phyloP scores from a whole-genome alignment of 2,797 vertebrate genomes.

The Cetoscarus ocellatus region DNA sequence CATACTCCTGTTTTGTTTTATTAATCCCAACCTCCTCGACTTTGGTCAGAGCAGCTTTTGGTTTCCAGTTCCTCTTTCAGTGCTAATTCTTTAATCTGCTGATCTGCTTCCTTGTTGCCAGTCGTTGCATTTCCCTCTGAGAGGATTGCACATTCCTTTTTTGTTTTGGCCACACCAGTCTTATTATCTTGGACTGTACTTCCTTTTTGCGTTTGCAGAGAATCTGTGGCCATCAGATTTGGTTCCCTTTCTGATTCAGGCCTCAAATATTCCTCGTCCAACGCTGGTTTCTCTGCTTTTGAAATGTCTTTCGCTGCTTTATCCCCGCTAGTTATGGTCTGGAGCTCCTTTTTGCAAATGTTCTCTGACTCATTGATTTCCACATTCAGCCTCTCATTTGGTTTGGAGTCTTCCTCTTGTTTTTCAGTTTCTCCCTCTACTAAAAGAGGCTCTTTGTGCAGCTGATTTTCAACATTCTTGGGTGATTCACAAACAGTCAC shows the following conservation, averaged over 20 bases:
- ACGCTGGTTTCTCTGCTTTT: slow-evolving; percentile 32
- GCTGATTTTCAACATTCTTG: slow-evolving; percentile 67
- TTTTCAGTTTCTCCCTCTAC: slow-evolving; percentile 24
- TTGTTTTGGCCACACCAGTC: slow-evolving; percentile 3
- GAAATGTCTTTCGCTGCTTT: slow-evolving; percentile 19
- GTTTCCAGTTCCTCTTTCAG: slow-evolving; percentile 20
- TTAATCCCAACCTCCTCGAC: slow-evolving; percentile 1
- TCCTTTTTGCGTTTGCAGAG: slow-evolving; percentile 8
- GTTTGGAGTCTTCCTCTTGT: slow-evolving; percentile 42
- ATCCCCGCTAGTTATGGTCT: slow-evolving; percentile 11
- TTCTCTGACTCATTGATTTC: slow-evolving; percentile 48
- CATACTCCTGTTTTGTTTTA: slow-evolving; percentile 9
- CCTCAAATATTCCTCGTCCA: slow-evolving; percentile 31
- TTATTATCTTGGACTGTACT: slow-evolving; percentile 13
- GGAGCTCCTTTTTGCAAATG: slow-evolving; percentile 34
- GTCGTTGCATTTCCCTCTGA: slow-evolving; percentile 31
- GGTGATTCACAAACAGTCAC: slow-evolving; percentile 54
- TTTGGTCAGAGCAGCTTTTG: slow-evolving; percentile 17
- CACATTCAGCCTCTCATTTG: slow-evolving; percentile 49
- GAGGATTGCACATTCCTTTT: slow-evolving; percentile 9
- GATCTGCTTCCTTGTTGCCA: not conserved
- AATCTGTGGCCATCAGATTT: slow-evolving; percentile 1
- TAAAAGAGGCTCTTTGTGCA: slow-evolving; percentile 72
- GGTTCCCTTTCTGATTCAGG: slow-evolving; percentile 29
- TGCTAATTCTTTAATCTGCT: slow-evolving; percentile 9